Conservation (phyloP, 2,888 invertebrate genomes). For the Drosophila tripunctata region DNA sequence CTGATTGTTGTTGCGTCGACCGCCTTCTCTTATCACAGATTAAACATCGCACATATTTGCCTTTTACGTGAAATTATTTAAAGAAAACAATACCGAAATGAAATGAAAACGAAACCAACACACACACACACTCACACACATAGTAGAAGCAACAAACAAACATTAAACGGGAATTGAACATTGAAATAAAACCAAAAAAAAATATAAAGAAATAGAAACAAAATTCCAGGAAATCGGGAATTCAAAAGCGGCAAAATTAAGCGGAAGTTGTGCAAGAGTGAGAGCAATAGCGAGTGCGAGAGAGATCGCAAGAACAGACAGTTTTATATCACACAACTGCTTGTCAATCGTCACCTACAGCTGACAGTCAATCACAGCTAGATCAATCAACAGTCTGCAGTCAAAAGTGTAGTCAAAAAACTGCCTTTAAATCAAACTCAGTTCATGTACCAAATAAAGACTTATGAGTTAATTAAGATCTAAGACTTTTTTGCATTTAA, state of each 20-base stretch:
- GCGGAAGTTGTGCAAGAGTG: constrained; percentile 58
- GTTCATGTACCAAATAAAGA: not conserved
- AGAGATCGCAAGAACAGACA: not conserved
- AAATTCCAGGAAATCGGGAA: constrained; percentile 70
- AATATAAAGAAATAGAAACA: constrained; percentile 43
- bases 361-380: constrained; percentile 63
- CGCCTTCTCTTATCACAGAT: constrained; percentile 63
- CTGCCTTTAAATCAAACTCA: not conserved
- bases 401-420: not conserved
- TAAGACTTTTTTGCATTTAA: too few relatives aligned
- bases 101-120: constrained; percentile 52
- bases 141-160: constrained; percentile 61
- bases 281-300: constrained; percentile 3
- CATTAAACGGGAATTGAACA: constrained; percentile 73
- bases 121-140: constrained; percentile 15
- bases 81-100: constrained; percentile 63
- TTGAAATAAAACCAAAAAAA: constrained; percentile 20
- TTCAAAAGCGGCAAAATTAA: constrained; percentile 69
- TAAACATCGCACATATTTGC: constrained; percentile 69
- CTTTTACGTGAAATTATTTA: constrained; percentile 77
- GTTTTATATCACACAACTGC: constrained; percentile 12
- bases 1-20: constrained; percentile 17
- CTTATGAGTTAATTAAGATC: too few relatives aligned
- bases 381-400: constrained; percentile 49
- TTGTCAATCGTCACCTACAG: constrained; percentile 55